Evolutionary conservation across 2,113 vertebrate genomes (phyloP).

Genomic region (Tauraco erythrolophus): DNA sequence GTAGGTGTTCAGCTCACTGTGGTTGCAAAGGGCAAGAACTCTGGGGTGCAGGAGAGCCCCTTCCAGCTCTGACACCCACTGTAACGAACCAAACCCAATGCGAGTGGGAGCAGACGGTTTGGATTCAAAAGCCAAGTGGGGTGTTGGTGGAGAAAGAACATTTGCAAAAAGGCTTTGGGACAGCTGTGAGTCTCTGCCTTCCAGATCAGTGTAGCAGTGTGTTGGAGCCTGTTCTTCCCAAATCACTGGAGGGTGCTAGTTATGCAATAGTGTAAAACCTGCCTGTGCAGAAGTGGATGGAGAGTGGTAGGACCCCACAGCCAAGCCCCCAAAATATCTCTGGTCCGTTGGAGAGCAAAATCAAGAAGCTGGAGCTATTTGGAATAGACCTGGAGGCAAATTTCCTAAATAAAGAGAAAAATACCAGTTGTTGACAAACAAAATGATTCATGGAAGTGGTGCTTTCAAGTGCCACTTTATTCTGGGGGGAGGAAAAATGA

Average conservation of each 20-base stretch:
- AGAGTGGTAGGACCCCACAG: neutral
- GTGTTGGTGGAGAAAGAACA: neutral
- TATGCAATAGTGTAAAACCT: neutral
- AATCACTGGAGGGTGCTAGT: neutral
- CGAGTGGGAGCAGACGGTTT: neutral
- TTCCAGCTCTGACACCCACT: neutral
- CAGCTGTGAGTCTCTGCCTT: neutral
- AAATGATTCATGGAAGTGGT: neutral
- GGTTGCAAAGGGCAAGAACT: neutral
- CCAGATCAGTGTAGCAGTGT: fast-evolving
- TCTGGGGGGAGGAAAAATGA: neutral
- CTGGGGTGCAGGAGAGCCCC: neutral
- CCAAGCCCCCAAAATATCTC: neutral
- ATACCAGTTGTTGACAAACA: neutral
- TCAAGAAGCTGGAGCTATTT: neutral
- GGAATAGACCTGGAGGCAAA: neutral
- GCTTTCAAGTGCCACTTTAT: neutral
- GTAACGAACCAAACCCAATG: neutral
- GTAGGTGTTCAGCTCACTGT: neutral
- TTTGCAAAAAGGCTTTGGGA: neutral
- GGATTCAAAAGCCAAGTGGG: neutral
- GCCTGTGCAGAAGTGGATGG: neutral
- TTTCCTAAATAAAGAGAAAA: neutral
- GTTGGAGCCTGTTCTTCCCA: neutral
- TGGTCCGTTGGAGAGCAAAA: neutral